A percentile compares a stretch with the other conserved stretches of the same genome.
Conservation (phyloP, 2,797 vertebrate genomes). For the Gymnopithys bicolor region DNA sequence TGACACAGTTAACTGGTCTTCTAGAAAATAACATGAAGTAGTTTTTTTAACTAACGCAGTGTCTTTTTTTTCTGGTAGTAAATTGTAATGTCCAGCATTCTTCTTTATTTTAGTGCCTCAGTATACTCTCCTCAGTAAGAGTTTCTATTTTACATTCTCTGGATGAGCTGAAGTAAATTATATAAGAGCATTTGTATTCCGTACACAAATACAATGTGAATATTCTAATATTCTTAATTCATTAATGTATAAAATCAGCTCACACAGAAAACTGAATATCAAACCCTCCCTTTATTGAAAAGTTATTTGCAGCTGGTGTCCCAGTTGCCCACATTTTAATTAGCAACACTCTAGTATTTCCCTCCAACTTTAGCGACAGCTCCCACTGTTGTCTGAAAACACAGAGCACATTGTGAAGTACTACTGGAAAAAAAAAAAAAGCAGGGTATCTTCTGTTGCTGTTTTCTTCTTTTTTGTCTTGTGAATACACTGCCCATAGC, state of each 20-base stretch:
- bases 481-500: not conserved
- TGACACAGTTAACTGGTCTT: not conserved
- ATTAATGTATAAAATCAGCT: not conserved
- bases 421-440: not conserved
- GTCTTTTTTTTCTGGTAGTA: not conserved
- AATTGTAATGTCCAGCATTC: not conserved
- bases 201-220: not conserved
- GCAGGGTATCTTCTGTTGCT: not conserved
- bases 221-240: not conserved
- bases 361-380: not conserved
- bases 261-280: not conserved
- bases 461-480: constrained; percentile 11
- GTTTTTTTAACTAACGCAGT: not conserved
- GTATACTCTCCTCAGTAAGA: not conserved
- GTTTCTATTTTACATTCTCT: not conserved
- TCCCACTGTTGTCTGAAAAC: not conserved
- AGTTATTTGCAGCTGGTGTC: not conserved
- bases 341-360: not conserved
- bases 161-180: not conserved
- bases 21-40: not conserved
- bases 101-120: not conserved
- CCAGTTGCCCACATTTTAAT: not conserved
- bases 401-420: not conserved
- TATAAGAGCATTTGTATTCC: not conserved
- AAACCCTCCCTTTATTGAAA: not conserved